Evolutionary conservation across 1,140 invertebrate species (phyloP).

Genomic region (Palaemon carinicauda): DNA sequence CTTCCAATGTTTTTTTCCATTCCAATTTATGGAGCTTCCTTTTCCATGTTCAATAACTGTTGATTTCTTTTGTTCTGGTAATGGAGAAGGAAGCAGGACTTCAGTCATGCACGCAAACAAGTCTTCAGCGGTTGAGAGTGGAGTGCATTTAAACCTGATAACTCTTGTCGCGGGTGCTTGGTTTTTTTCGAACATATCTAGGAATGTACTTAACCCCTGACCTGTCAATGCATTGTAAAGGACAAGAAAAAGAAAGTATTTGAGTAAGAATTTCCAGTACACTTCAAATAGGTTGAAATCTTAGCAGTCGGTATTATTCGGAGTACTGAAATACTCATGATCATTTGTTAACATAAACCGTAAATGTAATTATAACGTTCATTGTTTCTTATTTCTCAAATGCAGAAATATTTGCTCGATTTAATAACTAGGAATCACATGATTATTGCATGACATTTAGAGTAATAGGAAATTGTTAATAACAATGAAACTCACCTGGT

Average conservation of each 20-base stretch:
- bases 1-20: not conserved
- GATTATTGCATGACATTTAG: no score
- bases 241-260: not conserved
- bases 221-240: not conserved
- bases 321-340: no score
- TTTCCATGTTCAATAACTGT: not conserved
- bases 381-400: no score
- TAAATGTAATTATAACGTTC: no score
- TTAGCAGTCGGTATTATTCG: no score
- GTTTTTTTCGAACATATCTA: conserved; percentile 45
- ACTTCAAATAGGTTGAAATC: no score
- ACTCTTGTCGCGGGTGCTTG: conserved; percentile 27
- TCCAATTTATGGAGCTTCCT: not conserved
- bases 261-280: not conserved
- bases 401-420: no score
- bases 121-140: conserved; percentile 40
- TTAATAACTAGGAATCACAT: no score
- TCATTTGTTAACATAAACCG: no score
- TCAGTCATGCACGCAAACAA: conserved; percentile 31
- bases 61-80: not conserved
- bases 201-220: conserved; percentile 52
- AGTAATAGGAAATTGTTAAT: no score
- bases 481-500: conserved; percentile 32
- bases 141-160: conserved; percentile 47
- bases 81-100: conserved; percentile 4